A percentile compares a stretch with the other conserved stretches of the same genome.
phyloP scores from a whole-genome alignment of 2,888 invertebrate species.

The Sinelater perroti region DNA sequence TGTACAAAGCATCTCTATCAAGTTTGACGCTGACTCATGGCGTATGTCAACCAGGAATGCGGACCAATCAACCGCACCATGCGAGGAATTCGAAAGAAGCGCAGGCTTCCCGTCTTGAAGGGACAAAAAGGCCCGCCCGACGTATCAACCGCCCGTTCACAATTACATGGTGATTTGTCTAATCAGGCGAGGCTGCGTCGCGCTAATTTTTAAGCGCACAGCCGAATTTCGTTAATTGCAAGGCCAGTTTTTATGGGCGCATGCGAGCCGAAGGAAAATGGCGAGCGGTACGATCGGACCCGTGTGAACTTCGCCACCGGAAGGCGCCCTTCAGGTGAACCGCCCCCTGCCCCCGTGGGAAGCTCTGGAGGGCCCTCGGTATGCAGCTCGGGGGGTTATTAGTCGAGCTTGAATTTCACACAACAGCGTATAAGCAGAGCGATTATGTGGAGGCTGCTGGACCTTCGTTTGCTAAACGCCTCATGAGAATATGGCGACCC shows the following conservation, averaged over 20 bases:
- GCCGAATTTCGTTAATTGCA: background rate
- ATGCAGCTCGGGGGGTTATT: conserved; percentile 56
- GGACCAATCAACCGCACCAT: conserved; percentile 50
- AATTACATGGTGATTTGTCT: no score
- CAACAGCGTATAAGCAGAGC: conserved; percentile 47
- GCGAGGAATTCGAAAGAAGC: conserved; percentile 49
- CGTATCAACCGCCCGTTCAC: no score
- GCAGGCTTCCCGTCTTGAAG: no score
- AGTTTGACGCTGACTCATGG: conserved; percentile 53
- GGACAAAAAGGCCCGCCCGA: no score
- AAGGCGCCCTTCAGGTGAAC: conserved; percentile 59
- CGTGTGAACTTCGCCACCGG: conserved; percentile 59
- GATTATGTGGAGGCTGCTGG: conserved; percentile 43
- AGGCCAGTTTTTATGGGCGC: background rate
- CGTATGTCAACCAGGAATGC: conserved; percentile 56
- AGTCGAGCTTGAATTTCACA: conserved; percentile 57
- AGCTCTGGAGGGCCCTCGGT: conserved; percentile 53
- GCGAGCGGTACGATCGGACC: background rate
- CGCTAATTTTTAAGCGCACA: no score
- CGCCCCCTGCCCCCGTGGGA: conserved; percentile 56
- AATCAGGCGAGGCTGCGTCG: no score
- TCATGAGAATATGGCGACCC: conserved; percentile 34
- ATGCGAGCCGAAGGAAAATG: background rate
- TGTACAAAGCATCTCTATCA: conserved; percentile 58
- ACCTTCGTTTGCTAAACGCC: conserved; percentile 37